Evolutionary conservation across 2,888 invertebrate genomes (phyloP).

Genomic region (Salpingus planirostris): DNA sequence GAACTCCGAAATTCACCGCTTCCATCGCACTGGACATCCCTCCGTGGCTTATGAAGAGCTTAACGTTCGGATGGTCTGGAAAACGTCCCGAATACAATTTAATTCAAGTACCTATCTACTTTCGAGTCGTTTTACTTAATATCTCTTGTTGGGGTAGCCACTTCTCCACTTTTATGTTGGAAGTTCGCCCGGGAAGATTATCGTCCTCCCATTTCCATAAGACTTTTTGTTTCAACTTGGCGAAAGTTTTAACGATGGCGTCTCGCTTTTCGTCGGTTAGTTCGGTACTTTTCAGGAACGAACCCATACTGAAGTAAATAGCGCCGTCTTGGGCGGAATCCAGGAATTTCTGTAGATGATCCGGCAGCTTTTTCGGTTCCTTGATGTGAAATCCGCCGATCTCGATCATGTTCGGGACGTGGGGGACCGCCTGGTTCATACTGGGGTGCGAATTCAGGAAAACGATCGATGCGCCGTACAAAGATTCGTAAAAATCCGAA

Average conservation of each 20-base stretch:
- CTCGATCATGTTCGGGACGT: slow-evolving; percentile 47
- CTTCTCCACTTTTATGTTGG: slow-evolving; percentile 33
- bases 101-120: no score
- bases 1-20: slow-evolving; percentile 15
- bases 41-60: slow-evolving; percentile 12
- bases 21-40: slow-evolving; percentile 12
- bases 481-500: slow-evolving; percentile 22
- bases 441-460: slow-evolving; percentile 43
- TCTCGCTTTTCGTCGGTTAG: slow-evolving; percentile 28
- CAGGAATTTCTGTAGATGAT: slow-evolving; percentile 34
- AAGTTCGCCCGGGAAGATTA: slow-evolving; percentile 25
- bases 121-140: no score
- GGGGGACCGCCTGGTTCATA: slow-evolving; percentile 42
- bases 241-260: slow-evolving; percentile 32
- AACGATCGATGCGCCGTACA: slow-evolving; percentile 26
- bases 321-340: slow-evolving; percentile 36
- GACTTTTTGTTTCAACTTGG: slow-evolving; percentile 37
- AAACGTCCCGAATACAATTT: no score
- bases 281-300: slow-evolving; percentile 32
- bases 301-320: slow-evolving; percentile 41
- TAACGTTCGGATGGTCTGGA: slow-evolving; percentile 38
- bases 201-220: slow-evolving; percentile 41
- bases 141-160: slow-evolving; percentile 40
- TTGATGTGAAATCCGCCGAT: slow-evolving; percentile 47
- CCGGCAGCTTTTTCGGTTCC: slow-evolving; percentile 15